These are phyloP conservation scores for Drosophila micromelanica DNA, from an alignment of 1,140 invertebrate species.

Conservation along the genomic window DNA sequence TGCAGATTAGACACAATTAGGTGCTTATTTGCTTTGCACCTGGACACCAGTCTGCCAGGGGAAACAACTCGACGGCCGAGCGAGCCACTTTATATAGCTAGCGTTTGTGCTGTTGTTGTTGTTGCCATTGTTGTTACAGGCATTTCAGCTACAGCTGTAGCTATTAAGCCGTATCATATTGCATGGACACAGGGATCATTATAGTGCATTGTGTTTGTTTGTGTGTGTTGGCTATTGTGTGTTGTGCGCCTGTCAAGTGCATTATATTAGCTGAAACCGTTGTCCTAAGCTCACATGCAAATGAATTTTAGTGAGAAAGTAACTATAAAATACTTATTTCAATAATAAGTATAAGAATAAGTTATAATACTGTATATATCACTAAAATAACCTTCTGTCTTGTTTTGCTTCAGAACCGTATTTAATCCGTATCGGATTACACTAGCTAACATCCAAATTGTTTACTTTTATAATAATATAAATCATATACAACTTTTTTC, in stretches of 20 bases:
- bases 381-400: too few species aligned
- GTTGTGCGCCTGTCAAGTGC: neutral
- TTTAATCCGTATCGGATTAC: too few species aligned
- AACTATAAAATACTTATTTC: too few species aligned
- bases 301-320: too few species aligned
- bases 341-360: too few species aligned
- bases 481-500: too few species aligned
- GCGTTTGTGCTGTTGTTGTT: neutral
- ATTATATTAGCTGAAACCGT: neutral
- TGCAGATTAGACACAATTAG: constrained; percentile 69
- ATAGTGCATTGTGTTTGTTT: constrained; percentile 1
- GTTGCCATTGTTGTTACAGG: neutral
- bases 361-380: too few species aligned
- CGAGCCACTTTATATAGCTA: constrained; percentile 1
- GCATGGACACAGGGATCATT: constrained; percentile 10
- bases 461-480: too few species aligned
- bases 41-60: constrained; percentile 27
- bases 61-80: constrained; percentile 23
- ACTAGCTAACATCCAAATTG: too few species aligned
- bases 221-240: constrained; percentile 4
- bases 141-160: constrained; percentile 2
- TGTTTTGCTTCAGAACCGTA: too few species aligned
- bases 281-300: too few species aligned
- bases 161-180: constrained; percentile 18
- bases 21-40: constrained; percentile 54